Conservation (phyloP, 2,797 vertebrate genomes). For the Dermochelys coriacea region DNA sequence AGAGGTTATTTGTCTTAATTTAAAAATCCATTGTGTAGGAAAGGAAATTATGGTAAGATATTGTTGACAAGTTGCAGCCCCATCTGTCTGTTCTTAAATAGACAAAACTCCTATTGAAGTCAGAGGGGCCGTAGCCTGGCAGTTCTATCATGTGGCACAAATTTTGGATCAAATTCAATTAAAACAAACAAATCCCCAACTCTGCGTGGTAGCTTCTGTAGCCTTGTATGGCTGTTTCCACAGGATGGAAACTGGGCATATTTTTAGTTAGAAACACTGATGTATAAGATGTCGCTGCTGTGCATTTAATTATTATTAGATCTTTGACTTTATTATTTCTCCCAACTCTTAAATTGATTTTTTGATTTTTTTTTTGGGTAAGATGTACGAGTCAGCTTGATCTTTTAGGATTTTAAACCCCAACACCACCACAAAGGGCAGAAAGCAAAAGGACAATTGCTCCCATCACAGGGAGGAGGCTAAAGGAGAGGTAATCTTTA, state of each 20-base stretch:
- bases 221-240: neutral
- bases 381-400: neutral
- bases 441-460: neutral
- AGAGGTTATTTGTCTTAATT: accelerated
- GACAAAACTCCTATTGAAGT: neutral
- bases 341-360: neutral
- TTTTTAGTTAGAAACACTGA: neutral
- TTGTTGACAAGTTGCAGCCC: accelerated
- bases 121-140: neutral
- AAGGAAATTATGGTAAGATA: accelerated
- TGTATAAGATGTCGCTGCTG: no score
- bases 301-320: neutral
- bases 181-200: neutral
- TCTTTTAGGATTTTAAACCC: neutral
- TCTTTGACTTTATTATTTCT: neutral
- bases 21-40: accelerated
- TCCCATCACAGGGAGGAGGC: neutral
- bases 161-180: neutral
- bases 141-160: neutral
- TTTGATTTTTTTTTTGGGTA: neutral
- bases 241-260: neutral
- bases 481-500: neutral
- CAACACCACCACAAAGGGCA: neutral
- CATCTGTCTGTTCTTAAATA: neutral
- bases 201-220: neutral